A percentile compares a stretch with the other conserved stretches of the same genome.
Conservation (phyloP, 1,140 invertebrate genomes). For the Harpegnathos saltator region DNA sequence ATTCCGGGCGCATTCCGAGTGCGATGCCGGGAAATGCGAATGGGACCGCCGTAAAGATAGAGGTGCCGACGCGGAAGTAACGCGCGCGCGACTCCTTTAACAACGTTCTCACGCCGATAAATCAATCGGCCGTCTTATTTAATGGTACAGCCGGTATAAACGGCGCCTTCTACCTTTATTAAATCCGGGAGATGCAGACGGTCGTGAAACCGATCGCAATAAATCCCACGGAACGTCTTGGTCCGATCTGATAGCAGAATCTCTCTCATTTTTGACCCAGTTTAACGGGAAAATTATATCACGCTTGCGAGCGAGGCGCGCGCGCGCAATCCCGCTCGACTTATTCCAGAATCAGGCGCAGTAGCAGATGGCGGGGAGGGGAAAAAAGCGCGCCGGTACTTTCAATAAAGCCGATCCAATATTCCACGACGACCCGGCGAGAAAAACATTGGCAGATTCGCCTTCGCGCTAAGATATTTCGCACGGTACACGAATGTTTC, state of each 20-base stretch:
- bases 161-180: slow-evolving; percentile 39
- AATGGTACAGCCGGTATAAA: slow-evolving; percentile 33
- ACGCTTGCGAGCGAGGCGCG: not conserved
- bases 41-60: slow-evolving; percentile 33
- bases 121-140: slow-evolving; percentile 41
- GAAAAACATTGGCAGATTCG: not conserved
- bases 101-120: slow-evolving; percentile 34
- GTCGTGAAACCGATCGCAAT: slow-evolving; percentile 22
- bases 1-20: slow-evolving; percentile 39
- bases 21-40: slow-evolving; percentile 35
- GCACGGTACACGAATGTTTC: too few species aligned
- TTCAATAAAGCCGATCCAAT: slow-evolving; percentile 1
- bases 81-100: slow-evolving; percentile 46
- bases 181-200: slow-evolving; percentile 17
- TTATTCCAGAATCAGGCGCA: slow-evolving; percentile 25
- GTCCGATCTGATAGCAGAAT: slow-evolving; percentile 41
- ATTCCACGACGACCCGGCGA: not conserved
- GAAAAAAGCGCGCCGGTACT: not conserved
- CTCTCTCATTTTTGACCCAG: slow-evolving; percentile 42
- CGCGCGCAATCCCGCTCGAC: slow-evolving; percentile 13
- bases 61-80: slow-evolving; percentile 29
- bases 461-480: too few species aligned
- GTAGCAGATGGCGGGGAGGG: not conserved
- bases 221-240: slow-evolving; percentile 39
- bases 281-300: slow-evolving; percentile 44